Base-by-base conservation (phyloP, 2,888 invertebrate genomes). In the Stenurella melanura region DNA sequence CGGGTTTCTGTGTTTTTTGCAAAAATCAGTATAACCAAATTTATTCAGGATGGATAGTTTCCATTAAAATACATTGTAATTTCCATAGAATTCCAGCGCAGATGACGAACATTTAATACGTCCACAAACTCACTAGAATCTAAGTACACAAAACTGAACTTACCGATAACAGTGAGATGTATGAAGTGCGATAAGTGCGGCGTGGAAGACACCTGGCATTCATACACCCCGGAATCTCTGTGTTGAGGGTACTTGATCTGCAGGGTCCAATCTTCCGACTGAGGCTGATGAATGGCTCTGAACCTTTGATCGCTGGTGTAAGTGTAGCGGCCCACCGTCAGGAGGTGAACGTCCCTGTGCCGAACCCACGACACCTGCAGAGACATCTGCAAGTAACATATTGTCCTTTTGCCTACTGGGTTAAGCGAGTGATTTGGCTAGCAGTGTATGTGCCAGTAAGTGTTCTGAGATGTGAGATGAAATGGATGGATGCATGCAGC, bases 121-220 rank as follows among this genome's bases (percentile, higher is more conserved):
- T 26, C 21, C 4, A 26, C 21, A 12, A 12, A 42, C 12, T 42
- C 42, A 38, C 42, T 42, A 42, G 1, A 50, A 50, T 50, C 12
- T 15, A 50, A 50, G 30, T 34, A 34, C n/a, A 42, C 12, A 17
- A 50, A 50, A 50, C 15, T 50, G n/a, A n/a, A 93, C 96, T 95
- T 90, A 97, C 97, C 97, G 85, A 97, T 95, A 84, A 97, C 97
- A 86, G 94, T 95, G 84, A 97, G 93, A 89, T 96, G 95, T 88
- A 97, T 95, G 89, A 96, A 96, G 90, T 97, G 97, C 87, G 96
- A 96, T 92, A 96, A 95, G 87, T 97, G 97, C 21, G 97, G 97
- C 76, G 96, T 96, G 79, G 97, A 97, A 84, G 96, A 96, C 88
- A 97, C 95, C 92, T 97, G 97, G 90, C 97, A 97, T 91, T 97